A percentile compares a stretch with the other conserved stretches of the same genome.
phyloP scores from a whole-genome alignment of 2,113 vertebrate species.

The Pachyramphus minor region DNA sequence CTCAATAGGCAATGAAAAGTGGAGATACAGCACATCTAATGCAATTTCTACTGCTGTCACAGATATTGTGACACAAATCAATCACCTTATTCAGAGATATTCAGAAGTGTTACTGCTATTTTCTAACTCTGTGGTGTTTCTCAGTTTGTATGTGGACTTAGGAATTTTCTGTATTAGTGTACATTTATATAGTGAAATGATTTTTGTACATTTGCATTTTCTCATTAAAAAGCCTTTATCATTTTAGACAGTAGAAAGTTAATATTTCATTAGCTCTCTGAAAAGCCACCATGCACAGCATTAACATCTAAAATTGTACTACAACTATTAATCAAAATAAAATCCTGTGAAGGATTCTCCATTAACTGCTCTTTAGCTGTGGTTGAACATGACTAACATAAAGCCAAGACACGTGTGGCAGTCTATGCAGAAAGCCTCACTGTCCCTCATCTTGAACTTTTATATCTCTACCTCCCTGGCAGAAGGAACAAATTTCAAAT shows the following conservation, averaged over 20 bases:
- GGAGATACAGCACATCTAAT: background rate
- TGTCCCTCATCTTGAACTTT: background rate
- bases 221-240: background rate
- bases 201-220: background rate
- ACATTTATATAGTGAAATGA: background rate
- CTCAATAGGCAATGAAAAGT: background rate
- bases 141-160: background rate
- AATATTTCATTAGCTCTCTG: background rate
- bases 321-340: background rate
- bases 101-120: background rate
- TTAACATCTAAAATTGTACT: background rate
- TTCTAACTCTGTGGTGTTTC: background rate
- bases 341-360: background rate
- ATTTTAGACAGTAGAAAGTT: background rate
- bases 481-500: background rate
- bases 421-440: background rate
- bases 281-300: background rate
- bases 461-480: background rate
- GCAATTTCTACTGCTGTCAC: background rate
- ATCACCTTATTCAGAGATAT: background rate
- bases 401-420: background rate
- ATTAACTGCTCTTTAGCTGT: background rate
- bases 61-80: background rate
- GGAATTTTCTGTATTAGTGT: background rate
- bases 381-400: background rate